These are phyloP conservation scores for Amaurobius ferox DNA, from an alignment of 2,888 invertebrate species.

Conservation along the genomic window DNA sequence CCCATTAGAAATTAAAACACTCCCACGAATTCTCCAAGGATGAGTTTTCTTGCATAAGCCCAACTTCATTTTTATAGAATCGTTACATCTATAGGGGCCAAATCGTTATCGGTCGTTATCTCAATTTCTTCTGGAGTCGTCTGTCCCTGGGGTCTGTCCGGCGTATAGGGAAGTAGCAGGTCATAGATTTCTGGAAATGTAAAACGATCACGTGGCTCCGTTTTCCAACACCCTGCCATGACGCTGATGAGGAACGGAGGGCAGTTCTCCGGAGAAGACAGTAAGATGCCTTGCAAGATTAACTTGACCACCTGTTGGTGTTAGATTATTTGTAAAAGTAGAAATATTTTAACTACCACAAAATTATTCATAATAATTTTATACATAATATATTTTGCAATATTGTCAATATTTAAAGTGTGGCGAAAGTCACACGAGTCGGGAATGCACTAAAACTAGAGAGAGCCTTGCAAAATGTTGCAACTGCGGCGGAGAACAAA, in stretches of 20 bases:
- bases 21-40: no score
- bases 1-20: no score
- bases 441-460: no score
- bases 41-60: no score
- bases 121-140: slow-evolving; percentile 30
- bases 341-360: no score
- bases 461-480: no score
- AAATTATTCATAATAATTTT: no score
- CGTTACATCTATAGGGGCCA: slow-evolving; percentile 57
- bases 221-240: slow-evolving; percentile 89
- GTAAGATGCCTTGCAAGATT: slow-evolving; percentile 87
- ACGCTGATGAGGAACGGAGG: slow-evolving; percentile 85
- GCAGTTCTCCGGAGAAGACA: slow-evolving; percentile 88
- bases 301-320: slow-evolving; percentile 86
- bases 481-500: no score
- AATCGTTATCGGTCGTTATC: slow-evolving; percentile 67
- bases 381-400: no score
- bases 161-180: slow-evolving; percentile 38
- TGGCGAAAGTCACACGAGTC: no score
- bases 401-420: no score
- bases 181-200: slow-evolving; percentile 83
- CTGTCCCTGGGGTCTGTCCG: neutral
- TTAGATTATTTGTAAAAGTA: no score
- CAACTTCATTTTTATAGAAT: neutral
- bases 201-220: slow-evolving; percentile 86